Evolutionary conservation across 2,113 vertebrate species (phyloP).

Genomic region (Nanger granti): DNA sequence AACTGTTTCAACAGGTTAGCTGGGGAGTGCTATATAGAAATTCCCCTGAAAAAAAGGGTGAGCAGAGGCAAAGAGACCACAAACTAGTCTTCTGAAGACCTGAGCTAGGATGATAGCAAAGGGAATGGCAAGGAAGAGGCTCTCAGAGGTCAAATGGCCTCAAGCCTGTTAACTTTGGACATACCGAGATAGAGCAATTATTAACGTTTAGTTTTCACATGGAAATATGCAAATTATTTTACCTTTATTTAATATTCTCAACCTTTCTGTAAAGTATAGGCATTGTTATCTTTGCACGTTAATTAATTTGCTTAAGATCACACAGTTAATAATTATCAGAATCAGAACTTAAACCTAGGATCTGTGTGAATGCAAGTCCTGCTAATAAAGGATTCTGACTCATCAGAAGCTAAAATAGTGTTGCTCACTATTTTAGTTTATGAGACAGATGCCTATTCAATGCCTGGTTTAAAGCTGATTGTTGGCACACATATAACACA

Average conservation of each 20-base stretch:
- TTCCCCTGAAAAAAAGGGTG: not conserved
- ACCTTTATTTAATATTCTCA: not conserved
- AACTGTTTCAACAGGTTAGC: not conserved
- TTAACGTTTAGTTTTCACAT: not conserved
- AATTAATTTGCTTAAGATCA: not conserved
- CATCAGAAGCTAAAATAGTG: not conserved
- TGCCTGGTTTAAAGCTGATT: not conserved
- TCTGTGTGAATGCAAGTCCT: not conserved
- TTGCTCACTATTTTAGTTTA: not conserved
- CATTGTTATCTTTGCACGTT: not conserved
- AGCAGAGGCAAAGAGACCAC: not conserved
- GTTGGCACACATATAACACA: not conserved
- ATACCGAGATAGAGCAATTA: not conserved
- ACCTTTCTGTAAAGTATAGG: not conserved
- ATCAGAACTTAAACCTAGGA: not conserved
- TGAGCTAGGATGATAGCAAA: not conserved
- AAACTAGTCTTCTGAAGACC: not conserved
- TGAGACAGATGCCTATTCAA: not conserved
- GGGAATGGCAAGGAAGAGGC: not conserved
- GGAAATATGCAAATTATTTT: not conserved
- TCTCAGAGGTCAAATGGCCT: not conserved
- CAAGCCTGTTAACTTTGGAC: not conserved
- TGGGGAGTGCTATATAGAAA: not conserved
- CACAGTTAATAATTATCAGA: not conserved
- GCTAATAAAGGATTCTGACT: not conserved